Evolutionary conservation across 2,113 vertebrate species (phyloP).

Genomic region (Stictonetta naevosa): DNA sequence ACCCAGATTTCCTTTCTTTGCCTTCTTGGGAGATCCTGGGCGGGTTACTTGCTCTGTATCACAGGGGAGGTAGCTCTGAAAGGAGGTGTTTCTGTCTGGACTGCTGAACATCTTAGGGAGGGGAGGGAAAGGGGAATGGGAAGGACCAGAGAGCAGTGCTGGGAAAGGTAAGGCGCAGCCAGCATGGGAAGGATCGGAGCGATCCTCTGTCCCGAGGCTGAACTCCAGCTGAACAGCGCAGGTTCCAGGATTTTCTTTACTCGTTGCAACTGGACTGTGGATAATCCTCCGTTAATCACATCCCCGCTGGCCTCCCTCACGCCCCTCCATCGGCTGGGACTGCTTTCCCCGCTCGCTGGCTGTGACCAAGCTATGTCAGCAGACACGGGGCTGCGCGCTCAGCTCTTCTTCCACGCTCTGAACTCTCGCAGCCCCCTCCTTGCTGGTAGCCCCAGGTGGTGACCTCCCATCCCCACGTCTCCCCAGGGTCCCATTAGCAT

Average conservation of each 20-base stretch:
- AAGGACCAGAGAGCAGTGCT: not conserved
- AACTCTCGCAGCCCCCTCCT: constrained; percentile 12
- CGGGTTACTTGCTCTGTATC: not conserved
- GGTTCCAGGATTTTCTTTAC: constrained; percentile 59
- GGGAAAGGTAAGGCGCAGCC: not conserved
- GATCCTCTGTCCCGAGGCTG: constrained; percentile 15
- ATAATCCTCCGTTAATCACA: constrained; percentile 56
- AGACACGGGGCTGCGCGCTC: not conserved
- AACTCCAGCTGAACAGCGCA: not conserved
- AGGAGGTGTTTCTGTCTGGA: not conserved
- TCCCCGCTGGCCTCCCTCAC: not conserved
- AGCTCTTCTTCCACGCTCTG: constrained; percentile 40
- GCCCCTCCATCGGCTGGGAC: not conserved
- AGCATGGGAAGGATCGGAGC: rapidly evolving
- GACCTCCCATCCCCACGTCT: not conserved
- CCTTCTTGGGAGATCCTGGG: not conserved
- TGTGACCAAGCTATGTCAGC: not conserved
- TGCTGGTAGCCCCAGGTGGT: not conserved
- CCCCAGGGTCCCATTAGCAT: not conserved
- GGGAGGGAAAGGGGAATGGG: not conserved
- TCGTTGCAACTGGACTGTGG: not conserved
- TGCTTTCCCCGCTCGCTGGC: not conserved
- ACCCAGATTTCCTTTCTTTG: not conserved
- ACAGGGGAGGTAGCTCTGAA: not conserved
- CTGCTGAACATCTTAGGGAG: not conserved